Evolutionary conservation across 2,797 vertebrate genomes (phyloP).

Genomic region (Amblyopsis hoosieri): DNA sequence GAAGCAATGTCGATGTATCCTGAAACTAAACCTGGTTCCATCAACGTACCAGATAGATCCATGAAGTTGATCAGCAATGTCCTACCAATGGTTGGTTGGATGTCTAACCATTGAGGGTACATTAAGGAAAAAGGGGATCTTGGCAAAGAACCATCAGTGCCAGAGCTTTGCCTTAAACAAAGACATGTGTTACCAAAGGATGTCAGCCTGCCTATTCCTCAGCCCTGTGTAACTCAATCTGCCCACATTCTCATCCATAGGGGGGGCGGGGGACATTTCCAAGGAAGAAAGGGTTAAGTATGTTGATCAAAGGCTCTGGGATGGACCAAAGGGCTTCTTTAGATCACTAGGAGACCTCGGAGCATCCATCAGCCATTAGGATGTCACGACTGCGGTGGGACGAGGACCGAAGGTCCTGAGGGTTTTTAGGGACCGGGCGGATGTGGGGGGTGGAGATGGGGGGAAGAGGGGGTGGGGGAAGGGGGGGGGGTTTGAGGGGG

Average conservation of each 20-base stretch:
- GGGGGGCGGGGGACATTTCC: slow-evolving; percentile 41
- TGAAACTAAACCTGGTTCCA: neutral
- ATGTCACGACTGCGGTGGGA: slow-evolving; percentile 45
- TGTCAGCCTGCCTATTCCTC: slow-evolving; percentile 62
- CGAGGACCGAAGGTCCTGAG: slow-evolving; percentile 1
- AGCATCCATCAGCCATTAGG: slow-evolving; percentile 69
- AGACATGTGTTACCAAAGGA: slow-evolving; percentile 78
- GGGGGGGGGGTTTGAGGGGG: slow-evolving; percentile 5
- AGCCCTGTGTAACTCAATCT: slow-evolving; percentile 72
- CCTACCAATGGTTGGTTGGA: slow-evolving; percentile 3
- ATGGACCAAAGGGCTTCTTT: slow-evolving; percentile 59
- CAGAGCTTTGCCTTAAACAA: slow-evolving; percentile 74
- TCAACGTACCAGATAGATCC: neutral
- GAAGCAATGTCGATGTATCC: no score
- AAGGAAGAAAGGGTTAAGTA: slow-evolving; percentile 68
- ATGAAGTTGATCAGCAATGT: neutral
- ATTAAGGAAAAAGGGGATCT: slow-evolving; percentile 41
- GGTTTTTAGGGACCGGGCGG: slow-evolving; percentile 40
- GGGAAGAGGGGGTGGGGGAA: neutral
- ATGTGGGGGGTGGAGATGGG: neutral
- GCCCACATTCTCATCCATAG: slow-evolving; percentile 59
- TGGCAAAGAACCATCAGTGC: slow-evolving; percentile 57
- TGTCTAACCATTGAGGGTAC: slow-evolving; percentile 30
- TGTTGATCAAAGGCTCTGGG: slow-evolving; percentile 68
- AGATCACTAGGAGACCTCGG: slow-evolving; percentile 66